phyloP scores from a whole-genome alignment of 2,888 invertebrate species.

The Neoaliturus tenellus region DNA sequence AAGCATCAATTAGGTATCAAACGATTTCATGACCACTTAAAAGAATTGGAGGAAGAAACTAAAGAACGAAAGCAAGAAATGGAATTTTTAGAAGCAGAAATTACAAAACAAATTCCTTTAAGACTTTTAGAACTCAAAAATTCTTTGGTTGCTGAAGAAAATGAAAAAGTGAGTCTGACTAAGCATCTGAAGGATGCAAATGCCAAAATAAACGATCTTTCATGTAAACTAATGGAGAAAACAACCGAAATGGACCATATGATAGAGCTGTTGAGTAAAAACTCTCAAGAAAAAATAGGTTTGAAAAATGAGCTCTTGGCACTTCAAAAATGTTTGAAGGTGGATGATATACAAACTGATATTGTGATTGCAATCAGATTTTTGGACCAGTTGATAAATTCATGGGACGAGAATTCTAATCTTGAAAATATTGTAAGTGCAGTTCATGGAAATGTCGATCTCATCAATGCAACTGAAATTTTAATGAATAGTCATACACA shows the following conservation, averaged over 20 bases:
- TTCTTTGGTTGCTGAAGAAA: background rate
- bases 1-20: background rate
- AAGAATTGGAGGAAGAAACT: background rate
- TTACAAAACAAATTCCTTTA: background rate
- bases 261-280: background rate
- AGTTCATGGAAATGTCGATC: background rate
- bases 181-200: background rate
- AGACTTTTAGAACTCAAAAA: background rate
- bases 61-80: background rate
- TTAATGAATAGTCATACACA: background rate
- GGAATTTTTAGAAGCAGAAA: background rate
- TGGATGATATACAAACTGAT: background rate
- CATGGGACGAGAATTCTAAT: background rate
- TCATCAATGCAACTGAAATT: background rate
- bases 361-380: background rate
- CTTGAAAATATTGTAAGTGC: background rate
- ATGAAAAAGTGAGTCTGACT: background rate
- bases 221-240: background rate
- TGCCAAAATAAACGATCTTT: background rate
- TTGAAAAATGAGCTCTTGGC: background rate
- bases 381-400: background rate
- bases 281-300: background rate
- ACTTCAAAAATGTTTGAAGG: background rate
- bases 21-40: background rate
- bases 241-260: background rate